Base-by-base conservation (phyloP, 2,888 invertebrate species). In the Pyrochroa serraticornis region DNA sequence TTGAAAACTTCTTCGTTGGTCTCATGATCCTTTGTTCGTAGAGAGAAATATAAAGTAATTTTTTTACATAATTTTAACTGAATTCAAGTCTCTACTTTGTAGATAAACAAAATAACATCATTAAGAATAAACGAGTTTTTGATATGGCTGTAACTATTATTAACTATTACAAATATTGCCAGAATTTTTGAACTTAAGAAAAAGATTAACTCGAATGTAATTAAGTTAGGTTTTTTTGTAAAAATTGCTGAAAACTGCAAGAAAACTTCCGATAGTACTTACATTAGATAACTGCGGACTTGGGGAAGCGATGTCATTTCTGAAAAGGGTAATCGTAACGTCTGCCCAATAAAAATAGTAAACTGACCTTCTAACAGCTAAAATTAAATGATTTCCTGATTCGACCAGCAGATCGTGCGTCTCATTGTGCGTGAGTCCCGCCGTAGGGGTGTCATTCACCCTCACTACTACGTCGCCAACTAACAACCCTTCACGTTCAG, bases 391-490 rank as follows among this genome's bases (percentile, higher is more conserved):
- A 75, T 91, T 88, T 45, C 89, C 90, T 22, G 90, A 87, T 49
- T 84, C 80, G 44, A 86, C 80, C 60, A 95, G 87, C 52, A 86
- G 82, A 64, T 88, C 86, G 74, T 92, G 90, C 1, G 92, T 92
- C 68, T 89, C 87, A 37, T 88, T 87, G 73, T 94, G 95, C 7
- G 88, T 84, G 77, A 94, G 80, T 37, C 83, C 82, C 47, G 84
- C 83, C 6, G 91, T 85, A 42, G 87, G 82, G 34, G 82, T 81
- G 57, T 89, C 88, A 75, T 91, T 91, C 65, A 97, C 87, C 64
- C 86, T 84, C 34, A 92, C 83, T 63, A 97, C 84, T 34, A 89
- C 82, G 80, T 97, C 97, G n/a, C 94, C 95, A 8, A 90, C 86
- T 72, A 85, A 84, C 14, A 97, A 80, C 0, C 95, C 96, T 57